Base-by-base conservation (phyloP, 1,140 invertebrate genomes). In the Calliopsis andreniformis region DNA sequence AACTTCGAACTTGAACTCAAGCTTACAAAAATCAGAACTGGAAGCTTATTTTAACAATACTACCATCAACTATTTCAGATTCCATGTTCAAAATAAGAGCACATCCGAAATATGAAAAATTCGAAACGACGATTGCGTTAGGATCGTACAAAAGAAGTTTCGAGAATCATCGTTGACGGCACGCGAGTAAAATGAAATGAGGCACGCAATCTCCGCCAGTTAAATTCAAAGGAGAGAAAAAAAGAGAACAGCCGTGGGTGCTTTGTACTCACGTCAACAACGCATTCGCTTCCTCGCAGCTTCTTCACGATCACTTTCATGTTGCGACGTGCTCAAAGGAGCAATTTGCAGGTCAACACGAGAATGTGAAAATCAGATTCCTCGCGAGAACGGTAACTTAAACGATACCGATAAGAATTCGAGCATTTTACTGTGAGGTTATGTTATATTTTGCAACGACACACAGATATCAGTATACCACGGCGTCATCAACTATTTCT, bases 291-390 rank as follows among this genome's bases (percentile, higher is more conserved):
- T 8, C 89, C 89, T 43, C 85, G 85, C 28, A 90, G 71, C 39
- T 90, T 86, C 78, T 90, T 90, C 62, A 90, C 87, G 39, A 82
- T 78, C 42, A 90, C 71, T 87, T 90, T 89, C 89, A 90, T 90
- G 61, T 62, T 89, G 75, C 43, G 28, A 47, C 14, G 47, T 43
- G 23, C 30, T 62, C 56, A 8, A 66, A 25, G 53, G 0, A 45
- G 28, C 43, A 62, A 10, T 53, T 7, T 18, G n/a, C 20, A 6
- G 28, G 45, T 20, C 16, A 43, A 51, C 23, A 25, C 67, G 28
- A 39, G 16, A 20, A n/a, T 20, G 59, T 30, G 49, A 32, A 8
- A 67, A 82, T 83, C 78, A 85, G 67, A 69, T 85, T 69, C 56
- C 35, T 69, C 28, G 53, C 23, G 76, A 75, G 20, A 75, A 45